Evolutionary conservation across 2,797 vertebrate species (phyloP), one percentile per base, ranked within the genome.

Genomic region (Alfaro cultratus): DNA sequence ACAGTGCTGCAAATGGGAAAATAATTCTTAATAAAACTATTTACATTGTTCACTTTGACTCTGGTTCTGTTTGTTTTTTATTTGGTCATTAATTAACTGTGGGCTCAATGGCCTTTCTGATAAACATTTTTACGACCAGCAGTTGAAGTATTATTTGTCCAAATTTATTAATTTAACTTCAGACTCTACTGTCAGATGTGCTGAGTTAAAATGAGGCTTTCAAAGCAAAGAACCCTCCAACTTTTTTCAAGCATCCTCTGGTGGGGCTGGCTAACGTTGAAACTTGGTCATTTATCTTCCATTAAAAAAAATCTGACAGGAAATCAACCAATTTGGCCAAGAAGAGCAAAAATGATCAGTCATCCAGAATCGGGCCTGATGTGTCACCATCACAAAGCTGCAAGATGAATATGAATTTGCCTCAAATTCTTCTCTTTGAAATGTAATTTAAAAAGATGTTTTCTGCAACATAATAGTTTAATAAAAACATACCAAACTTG

Each of bases 21-120:
- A 95, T 94, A 83, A 91, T 94, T 93, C 93, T 90, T 94, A 95
- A 95, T 95, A 94, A 96, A 94, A 88, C 76, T 82, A 93, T 94
- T 93, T 93, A 89, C 93, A 92, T 92, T 92, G 84, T 91, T 88
- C 80, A 78, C 51, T 76, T 41, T 8, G 68, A 46, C 47, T 89
- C 45, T 84, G 21, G 67, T 60, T 45, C 29, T 23, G 21, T 26
- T 39, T 11, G 0, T 26, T 23, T 36, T 23, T 26, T 11, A 39
- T 41, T 41, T 23, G 11, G 21, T 10, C 62, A 36, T 23, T 18
- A 36, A 68, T 68, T 23, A 11, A 16, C 16, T 21, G 31, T 68
- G 36, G 21, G 23, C 67, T 41, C 10, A 43, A 26, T 41, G 12
- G 4, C 64, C 4, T 68, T 39, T 36, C 62, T 36, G 31, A 34